A percentile compares a stretch with the other conserved stretches of the same genome.
Evolutionary conservation across 1,140 invertebrate genomes (phyloP).

Genomic region (Coptotermes formosanus): DNA sequence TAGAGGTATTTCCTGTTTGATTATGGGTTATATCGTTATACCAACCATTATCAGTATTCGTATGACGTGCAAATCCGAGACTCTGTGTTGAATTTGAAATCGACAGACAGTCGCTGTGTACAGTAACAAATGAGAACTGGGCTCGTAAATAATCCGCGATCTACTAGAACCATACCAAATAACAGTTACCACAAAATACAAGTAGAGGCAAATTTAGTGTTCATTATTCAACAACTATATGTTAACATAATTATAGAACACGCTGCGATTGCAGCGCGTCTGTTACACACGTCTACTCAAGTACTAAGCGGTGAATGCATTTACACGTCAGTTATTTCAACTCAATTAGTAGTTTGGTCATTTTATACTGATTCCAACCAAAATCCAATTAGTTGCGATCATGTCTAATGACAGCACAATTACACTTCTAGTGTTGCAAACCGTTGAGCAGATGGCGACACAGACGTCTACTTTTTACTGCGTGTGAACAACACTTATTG

Average conservation of each 20-base stretch:
- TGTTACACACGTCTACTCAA: not conserved
- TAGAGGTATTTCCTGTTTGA: too few species aligned
- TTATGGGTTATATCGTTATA: too few species aligned
- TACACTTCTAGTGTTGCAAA: not conserved
- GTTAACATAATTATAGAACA: not conserved
- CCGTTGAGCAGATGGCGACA: not conserved
- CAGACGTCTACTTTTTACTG: not conserved
- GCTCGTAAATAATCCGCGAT: not conserved
- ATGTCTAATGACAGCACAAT: not conserved
- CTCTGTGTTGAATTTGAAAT: not conserved
- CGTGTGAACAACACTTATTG: not conserved
- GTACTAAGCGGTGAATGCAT: not conserved
- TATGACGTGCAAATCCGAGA: too few species aligned
- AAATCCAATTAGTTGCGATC: not conserved
- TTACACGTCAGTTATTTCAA: not conserved
- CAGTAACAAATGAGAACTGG: not conserved
- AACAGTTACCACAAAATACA: not conserved
- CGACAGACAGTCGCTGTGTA: not conserved
- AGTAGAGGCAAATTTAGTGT: not conserved
- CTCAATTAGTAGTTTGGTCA: not conserved
- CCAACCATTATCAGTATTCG: too few species aligned
- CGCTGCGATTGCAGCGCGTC: not conserved
- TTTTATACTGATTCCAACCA: not conserved
- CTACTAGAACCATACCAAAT: not conserved
- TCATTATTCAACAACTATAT: not conserved